Evolutionary conservation across 2,797 vertebrate species (phyloP), one percentile per base, ranked within the genome.

Genomic region (Enteromius fasciolatus): DNA sequence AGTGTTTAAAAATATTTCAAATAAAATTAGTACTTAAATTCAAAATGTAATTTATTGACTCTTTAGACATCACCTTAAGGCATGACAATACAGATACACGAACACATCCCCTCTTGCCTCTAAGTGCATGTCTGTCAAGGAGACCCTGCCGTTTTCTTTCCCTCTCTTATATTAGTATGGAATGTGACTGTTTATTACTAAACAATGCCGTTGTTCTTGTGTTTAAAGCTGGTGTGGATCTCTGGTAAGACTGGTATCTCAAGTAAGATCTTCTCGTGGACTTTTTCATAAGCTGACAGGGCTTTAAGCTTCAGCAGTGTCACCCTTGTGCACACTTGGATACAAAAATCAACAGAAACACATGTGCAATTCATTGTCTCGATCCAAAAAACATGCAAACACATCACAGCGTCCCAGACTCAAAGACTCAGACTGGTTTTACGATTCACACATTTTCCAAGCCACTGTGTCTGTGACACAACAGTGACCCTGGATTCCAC

Each of bases 351-450:
- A 46, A 59, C 70, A 44, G 8, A 54, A 69, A 86, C 66, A 81
- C 80, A 84, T 85, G 59, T 83, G 88, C 76, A 83, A 81, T 83
- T 84, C 67, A 76, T 85, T 84, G 73, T 82, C 83, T 79, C 52
- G 23, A 52, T 76, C 63, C 81, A 73, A 64, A 78, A 84, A 86
- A 85, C 78, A 76, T 61, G 50, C 61, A 83, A 82, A 72, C 64
- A 76, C 76, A 77, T 70, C 54, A 72, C 78, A 83, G 75, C 33
- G 36, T 57, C 73, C 83, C 70, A 83, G 69, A 87, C 81, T 78
- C 63, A 46, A 79, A 76, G 25, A 48, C 54, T 59, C 73, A n/a
- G 46, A 46, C 41, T 77, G 74, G 15, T 46, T 83, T 77, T 63
- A 48, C 7, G 33, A 74, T 36, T 72, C 33, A 15, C 59, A 52